phyloP scores from a whole-genome alignment of 2,888 invertebrate genomes.

The Hemaris fuciformis region DNA sequence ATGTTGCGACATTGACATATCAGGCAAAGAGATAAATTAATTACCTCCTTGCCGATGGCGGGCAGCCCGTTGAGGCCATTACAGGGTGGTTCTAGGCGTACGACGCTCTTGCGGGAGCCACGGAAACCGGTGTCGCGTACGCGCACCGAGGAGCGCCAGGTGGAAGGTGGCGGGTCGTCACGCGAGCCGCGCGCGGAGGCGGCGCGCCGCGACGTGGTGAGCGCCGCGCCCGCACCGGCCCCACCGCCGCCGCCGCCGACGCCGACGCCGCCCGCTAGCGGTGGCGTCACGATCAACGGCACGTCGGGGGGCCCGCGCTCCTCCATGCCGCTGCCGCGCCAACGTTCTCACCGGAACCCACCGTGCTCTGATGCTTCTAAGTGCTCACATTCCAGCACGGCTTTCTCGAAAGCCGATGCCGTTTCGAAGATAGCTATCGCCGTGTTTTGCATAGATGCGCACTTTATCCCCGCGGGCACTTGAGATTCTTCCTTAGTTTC shows the following conservation, averaged over 20 bases:
- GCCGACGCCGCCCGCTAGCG: conserved; percentile 56
- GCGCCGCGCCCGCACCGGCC: conserved; percentile 55
- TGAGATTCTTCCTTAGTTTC: conserved; percentile 32
- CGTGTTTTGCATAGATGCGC: conserved; percentile 78
- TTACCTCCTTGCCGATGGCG: conserved; percentile 82
- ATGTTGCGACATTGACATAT: conserved; percentile 22
- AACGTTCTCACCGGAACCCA: conserved; percentile 80
- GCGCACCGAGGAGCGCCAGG: conserved; percentile 84
- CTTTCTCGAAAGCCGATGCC: conserved; percentile 71
- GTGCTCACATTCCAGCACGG: conserved; percentile 77
- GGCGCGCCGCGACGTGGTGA: conserved; percentile 67
- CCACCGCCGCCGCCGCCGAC: conserved; percentile 55
- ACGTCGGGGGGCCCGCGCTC: conserved; percentile 79
- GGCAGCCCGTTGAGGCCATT: conserved; percentile 83
- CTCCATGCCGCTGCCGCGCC: conserved; percentile 80
- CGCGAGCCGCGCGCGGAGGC: conserved; percentile 69
- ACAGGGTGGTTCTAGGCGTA: conserved; percentile 84
- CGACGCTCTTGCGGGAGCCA: conserved; percentile 83
- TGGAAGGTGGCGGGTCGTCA: conserved; percentile 68
- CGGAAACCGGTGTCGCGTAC: conserved; percentile 84
- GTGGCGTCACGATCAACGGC: conserved; percentile 74
- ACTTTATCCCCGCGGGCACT: conserved; percentile 46
- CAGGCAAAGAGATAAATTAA: conserved; percentile 60
- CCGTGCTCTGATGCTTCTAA: conserved; percentile 70
- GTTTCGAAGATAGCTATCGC: conserved; percentile 74